A percentile compares a stretch with the other conserved stretches of the same genome.
These are phyloP conservation scores for Luscinia luscinia DNA, from an alignment of 2,797 vertebrate species.

Conservation along the genomic window DNA sequence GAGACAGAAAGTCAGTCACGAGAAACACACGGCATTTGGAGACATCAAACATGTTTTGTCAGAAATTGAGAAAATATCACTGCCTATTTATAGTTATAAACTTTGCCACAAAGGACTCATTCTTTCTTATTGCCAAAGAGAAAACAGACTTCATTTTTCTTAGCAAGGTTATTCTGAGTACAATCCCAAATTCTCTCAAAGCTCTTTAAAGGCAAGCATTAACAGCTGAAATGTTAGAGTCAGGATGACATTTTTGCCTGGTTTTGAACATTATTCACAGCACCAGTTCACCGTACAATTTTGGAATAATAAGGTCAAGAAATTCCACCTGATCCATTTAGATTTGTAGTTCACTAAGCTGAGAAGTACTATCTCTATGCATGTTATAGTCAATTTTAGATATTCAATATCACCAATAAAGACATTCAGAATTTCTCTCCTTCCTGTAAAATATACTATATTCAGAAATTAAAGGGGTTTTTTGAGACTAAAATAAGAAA, in stretches of 20 bases:
- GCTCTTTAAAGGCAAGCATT: neutral
- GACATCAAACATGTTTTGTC: neutral
- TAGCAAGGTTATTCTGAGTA: neutral
- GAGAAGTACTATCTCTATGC: fast-evolving
- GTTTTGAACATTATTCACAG: neutral
- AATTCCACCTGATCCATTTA: neutral
- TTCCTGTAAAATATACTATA: neutral
- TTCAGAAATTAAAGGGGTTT: neutral
- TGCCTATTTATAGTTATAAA: neutral
- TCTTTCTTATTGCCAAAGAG: neutral
- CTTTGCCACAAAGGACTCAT: neutral
- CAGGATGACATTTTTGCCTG: neutral
- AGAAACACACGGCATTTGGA: neutral
- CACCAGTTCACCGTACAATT: neutral
- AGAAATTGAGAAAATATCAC: neutral
- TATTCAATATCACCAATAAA: neutral
- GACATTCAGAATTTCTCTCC: neutral
- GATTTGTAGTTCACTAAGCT: neutral
- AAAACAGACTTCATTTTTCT: neutral
- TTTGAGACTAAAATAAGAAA: neutral
- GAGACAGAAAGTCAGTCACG: neutral
- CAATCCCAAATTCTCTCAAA: neutral
- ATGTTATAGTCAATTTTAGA: neutral
- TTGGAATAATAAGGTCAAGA: neutral
- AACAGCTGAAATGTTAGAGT: neutral